Evolutionary conservation across 2,797 vertebrate species (phyloP), one percentile per base, ranked within the genome.

Genomic region (Eidolon dupreanum): DNA sequence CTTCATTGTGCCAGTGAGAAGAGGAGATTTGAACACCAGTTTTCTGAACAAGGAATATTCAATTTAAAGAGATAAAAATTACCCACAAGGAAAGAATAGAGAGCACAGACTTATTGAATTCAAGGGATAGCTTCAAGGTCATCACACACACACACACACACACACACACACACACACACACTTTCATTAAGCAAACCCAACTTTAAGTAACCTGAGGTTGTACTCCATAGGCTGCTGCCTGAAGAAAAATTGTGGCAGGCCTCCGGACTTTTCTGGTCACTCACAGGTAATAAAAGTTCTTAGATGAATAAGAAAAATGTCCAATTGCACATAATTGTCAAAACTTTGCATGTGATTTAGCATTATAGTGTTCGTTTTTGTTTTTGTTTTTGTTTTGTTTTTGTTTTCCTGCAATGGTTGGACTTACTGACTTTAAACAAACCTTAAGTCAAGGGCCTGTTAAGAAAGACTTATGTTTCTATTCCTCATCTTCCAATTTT

Each of bases 181-280:
- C 6, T 28, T 33, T 2, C 1, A n/a, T 28, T 92, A 63, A 83
- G 43, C 20, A 92, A 68, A 16, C 20, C 24, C 81, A 43, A 13
- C 51, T 78, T 57, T 86, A 86, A 85, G 9, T 61, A 93, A 87
- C 12, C 59, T 92, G 63, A 63, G 65, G 78, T 92, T 88, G 16
- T 84, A 55, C 11, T 86, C 82, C 41, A 26, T 57, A 31, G 13
- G 43, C 15, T 28, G 2, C 59, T 68, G 55, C 46, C 61, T 82
- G 36, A 6, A 79, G 33, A 63, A 75, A 70, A 92, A 46, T 33
- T 53, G 24, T 66, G 33, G 20, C 17, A 8, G 1, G 26, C 19
- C 28, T 63, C 16, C 7, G 36, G 15, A 83, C 6, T 43, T 92
- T 83, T 65, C 70, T 95, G 75, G 43, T 86, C 74, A 65, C 12